phyloP scores from a whole-genome alignment of 2,888 invertebrate species.

The Idaea aversata region DNA sequence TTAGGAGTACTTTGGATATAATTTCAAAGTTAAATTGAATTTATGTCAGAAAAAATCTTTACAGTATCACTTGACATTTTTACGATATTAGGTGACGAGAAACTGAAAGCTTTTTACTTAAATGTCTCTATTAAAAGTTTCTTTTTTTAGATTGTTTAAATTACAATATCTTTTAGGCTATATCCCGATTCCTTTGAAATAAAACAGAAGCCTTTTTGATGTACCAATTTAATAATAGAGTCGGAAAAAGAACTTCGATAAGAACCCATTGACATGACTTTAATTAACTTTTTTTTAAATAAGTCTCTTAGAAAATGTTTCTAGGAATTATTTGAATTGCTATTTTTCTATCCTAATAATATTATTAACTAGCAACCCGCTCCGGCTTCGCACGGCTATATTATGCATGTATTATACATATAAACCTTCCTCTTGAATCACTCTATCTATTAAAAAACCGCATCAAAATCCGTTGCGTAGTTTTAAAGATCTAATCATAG shows the following conservation, averaged over 20 bases:
- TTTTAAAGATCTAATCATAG: no score
- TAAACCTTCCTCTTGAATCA: no score
- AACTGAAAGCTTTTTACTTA: slow-evolving; percentile 1
- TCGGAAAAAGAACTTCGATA: background rate
- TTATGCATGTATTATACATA: no score
- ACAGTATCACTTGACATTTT: background rate
- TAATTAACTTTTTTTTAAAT: no score
- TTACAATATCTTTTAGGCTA: background rate
- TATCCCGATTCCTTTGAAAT: background rate
- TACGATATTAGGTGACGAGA: background rate
- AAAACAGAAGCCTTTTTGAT: slow-evolving; percentile 5
- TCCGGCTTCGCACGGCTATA: no score
- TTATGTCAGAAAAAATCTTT: background rate
- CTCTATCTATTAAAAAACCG: no score
- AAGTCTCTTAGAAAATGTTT: no score
- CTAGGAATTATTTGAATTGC: no score
- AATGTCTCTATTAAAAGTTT: background rate
- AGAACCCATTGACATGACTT: no score
- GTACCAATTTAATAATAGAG: background rate
- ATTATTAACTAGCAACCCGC: no score
- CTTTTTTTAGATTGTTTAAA: background rate
- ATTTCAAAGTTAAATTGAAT: background rate
- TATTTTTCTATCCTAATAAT: no score
- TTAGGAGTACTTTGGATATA: background rate
- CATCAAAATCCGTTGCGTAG: no score